Conservation (phyloP, 2,888 invertebrate species). For the Lumbricus terrestris region DNA sequence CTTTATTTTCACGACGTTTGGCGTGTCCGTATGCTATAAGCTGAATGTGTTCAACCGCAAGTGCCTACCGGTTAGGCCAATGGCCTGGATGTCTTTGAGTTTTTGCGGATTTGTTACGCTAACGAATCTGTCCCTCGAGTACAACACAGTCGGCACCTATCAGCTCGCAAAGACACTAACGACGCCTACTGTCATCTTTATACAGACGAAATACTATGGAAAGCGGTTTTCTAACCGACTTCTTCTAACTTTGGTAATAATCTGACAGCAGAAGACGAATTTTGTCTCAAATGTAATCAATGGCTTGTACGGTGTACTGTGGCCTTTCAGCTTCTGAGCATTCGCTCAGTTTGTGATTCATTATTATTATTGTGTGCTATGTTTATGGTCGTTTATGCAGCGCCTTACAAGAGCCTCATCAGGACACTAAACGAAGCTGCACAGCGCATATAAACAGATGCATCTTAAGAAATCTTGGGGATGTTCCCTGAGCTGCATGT, state of each 20-base stretch:
- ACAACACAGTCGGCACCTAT: slow-evolving; percentile 66
- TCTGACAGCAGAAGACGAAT: no score
- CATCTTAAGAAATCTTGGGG: no score
- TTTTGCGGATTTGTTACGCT: slow-evolving; percentile 68
- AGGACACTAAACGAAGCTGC: no score
- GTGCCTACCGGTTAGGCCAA: slow-evolving; percentile 61
- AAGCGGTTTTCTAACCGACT: slow-evolving; percentile 61
- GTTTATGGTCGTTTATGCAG: no score
- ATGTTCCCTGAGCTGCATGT: no score
- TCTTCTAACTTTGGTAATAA: slow-evolving; percentile 61
- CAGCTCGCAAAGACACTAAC: slow-evolving; percentile 66
- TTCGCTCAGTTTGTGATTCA: neutral
- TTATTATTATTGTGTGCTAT: neutral
- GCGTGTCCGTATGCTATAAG: slow-evolving; percentile 44
- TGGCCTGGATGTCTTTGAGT: slow-evolving; percentile 63
- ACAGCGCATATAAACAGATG: no score
- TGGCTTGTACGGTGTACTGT: neutral
- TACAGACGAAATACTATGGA: slow-evolving; percentile 63
- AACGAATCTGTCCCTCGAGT: slow-evolving; percentile 65
- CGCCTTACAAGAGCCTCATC: no score
- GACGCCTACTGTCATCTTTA: slow-evolving; percentile 65
- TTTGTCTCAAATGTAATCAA: neutral
- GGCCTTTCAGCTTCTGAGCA: neutral
- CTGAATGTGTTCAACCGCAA: slow-evolving; percentile 26
- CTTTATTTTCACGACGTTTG: slow-evolving; percentile 62